A percentile compares a stretch with the other conserved stretches of the same genome.
Conservation (phyloP, 2,113 vertebrate genomes). For the Megaceryle torquata region DNA sequence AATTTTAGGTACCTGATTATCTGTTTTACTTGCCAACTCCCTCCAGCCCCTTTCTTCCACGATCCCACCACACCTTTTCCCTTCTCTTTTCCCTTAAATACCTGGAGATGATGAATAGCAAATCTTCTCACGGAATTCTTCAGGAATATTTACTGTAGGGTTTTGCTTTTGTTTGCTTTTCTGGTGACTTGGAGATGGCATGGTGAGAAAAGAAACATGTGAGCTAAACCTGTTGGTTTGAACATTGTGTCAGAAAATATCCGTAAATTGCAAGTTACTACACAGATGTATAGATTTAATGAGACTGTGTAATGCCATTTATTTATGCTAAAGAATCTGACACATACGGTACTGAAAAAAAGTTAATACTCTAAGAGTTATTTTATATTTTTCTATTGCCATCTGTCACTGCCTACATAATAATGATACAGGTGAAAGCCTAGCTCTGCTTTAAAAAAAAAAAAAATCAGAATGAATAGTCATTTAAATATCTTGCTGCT, state of each 20-base stretch:
- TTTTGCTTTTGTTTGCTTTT: slow-evolving; percentile 73
- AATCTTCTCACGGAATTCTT: slow-evolving; percentile 43
- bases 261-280: slow-evolving; percentile 69
- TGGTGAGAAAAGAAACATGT: slow-evolving; percentile 70
- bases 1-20: slow-evolving; percentile 15
- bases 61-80: neutral
- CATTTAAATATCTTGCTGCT: slow-evolving; percentile 62
- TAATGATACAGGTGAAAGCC: slow-evolving; percentile 68
- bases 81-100: neutral
- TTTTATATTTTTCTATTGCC: slow-evolving; percentile 67
- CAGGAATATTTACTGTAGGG: slow-evolving; percentile 61
- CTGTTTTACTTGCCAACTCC: neutral
- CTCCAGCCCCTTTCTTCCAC: neutral
- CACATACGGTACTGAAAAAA: slow-evolving; percentile 67
- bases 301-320: slow-evolving; percentile 71
- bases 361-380: slow-evolving; percentile 68
- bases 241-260: slow-evolving; percentile 72
- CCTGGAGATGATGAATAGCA: slow-evolving; percentile 44
- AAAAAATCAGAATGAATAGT: slow-evolving; percentile 47
- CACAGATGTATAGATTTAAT: slow-evolving; percentile 77
- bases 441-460: slow-evolving; percentile 9
- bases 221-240: slow-evolving; percentile 73
- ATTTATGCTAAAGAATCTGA: slow-evolving; percentile 72
- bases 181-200: slow-evolving; percentile 66
- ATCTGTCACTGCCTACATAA: slow-evolving; percentile 71